Percentiles rank a stretch among this genome's conserved stretches.
These are phyloP conservation scores for Struthidea cinerea DNA, from an alignment of 2,113 vertebrate species.

Conservation along the genomic window DNA sequence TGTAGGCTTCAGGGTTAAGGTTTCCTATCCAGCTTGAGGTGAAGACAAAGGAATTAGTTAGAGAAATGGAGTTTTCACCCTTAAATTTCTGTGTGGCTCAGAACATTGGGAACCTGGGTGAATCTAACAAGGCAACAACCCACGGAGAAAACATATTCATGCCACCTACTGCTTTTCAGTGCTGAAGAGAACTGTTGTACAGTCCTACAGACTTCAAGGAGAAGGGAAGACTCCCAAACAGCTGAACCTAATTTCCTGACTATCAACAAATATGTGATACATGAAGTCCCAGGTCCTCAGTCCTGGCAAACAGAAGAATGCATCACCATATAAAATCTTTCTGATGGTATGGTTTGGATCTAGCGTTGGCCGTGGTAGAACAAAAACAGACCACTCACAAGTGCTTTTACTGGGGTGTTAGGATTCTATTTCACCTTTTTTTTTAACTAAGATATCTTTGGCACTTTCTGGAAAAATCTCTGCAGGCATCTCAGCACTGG, in stretches of 20 bases:
- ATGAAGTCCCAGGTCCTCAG: not conserved
- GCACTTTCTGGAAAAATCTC: not conserved
- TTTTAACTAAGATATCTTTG: not conserved
- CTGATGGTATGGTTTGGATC: not conserved
- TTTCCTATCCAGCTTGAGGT: not conserved
- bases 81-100: not conserved
- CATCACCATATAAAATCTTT: not conserved
- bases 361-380: accelerated
- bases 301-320: not conserved
- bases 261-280: not conserved
- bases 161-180: not conserved
- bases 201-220: not conserved
- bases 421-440: not conserved
- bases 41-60: not conserved
- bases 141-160: not conserved
- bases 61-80: not conserved
- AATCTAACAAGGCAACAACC: not conserved
- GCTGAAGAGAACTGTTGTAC: not conserved
- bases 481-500: not conserved
- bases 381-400: not conserved
- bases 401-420: not conserved
- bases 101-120: not conserved
- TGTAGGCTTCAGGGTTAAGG: not conserved
- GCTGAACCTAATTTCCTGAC: not conserved
- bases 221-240: not conserved